Percentiles rank a stretch among this genome's conserved stretches.
phyloP scores from a whole-genome alignment of 2,888 invertebrate species.

The Herminia tarsipennalis region DNA sequence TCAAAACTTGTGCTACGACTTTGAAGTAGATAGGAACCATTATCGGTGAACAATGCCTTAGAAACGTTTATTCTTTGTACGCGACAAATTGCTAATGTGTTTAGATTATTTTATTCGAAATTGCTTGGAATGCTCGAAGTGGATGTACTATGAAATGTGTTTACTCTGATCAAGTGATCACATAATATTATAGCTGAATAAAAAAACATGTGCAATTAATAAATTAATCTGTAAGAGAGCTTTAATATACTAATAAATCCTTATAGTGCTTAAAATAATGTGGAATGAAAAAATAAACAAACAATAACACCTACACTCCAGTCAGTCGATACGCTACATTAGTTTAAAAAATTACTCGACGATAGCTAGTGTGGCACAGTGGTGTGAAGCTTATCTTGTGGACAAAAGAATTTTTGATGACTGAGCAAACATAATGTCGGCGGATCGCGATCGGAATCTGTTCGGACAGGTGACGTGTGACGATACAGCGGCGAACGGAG shows the following conservation, averaged over 20 bases:
- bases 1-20: conserved; percentile 8
- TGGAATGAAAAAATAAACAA: not conserved
- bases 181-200: too few relatives aligned
- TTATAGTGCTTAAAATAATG: too few relatives aligned
- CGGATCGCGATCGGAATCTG: conserved; percentile 62
- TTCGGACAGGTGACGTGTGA: conserved; percentile 74
- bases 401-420: conserved; percentile 80
- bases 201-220: too few relatives aligned
- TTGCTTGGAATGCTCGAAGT: too few relatives aligned
- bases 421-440: conserved; percentile 76
- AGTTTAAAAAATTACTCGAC: conserved; percentile 48
- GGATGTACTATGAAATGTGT: too few relatives aligned
- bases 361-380: conserved; percentile 48
- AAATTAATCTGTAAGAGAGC: too few relatives aligned
- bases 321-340: conserved; percentile 32
- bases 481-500: conserved; percentile 54
- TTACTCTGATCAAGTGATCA: too few relatives aligned
- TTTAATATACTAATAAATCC: too few relatives aligned
- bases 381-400: conserved; percentile 63
- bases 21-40: conserved; percentile 1
- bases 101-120: conserved; percentile 8
- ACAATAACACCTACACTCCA: conserved; percentile 9
- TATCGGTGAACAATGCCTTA: conserved; percentile 6
- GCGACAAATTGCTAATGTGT: conserved; percentile 2
- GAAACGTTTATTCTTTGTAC: not conserved